Conservation (phyloP, 2,113 vertebrate species). For the Lamprotornis superbus region DNA sequence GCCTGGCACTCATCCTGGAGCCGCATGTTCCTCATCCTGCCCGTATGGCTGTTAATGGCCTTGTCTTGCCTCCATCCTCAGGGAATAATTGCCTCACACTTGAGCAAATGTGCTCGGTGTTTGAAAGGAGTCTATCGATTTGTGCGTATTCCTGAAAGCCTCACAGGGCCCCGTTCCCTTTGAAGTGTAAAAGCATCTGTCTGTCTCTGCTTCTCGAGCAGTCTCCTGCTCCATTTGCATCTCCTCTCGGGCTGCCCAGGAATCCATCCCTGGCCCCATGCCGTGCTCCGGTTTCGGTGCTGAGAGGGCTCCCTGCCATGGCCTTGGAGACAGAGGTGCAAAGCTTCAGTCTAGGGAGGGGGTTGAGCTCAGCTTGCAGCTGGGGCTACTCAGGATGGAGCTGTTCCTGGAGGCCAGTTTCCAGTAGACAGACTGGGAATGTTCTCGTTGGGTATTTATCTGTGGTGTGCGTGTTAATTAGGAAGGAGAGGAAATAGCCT, state of each 20-base stretch:
- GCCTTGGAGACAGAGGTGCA: neutral
- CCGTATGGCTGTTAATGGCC: slow-evolving; percentile 33
- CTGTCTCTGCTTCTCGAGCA: slow-evolving; percentile 6
- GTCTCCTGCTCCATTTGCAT: slow-evolving; percentile 12
- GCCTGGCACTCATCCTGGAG: neutral
- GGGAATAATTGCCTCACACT: slow-evolving; percentile 55
- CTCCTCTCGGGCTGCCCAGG: neutral
- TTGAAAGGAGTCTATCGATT: slow-evolving; percentile 56
- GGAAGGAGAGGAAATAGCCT: neutral
- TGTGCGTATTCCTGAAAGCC: neutral
- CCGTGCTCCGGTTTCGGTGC: neutral
- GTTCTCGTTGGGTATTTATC: accelerated
- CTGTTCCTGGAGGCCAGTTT: neutral
- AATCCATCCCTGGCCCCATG: neutral
- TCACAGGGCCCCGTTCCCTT: slow-evolving; percentile 9
- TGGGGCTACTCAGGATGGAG: neutral
- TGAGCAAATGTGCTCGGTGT: slow-evolving; percentile 54
- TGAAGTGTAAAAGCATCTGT: slow-evolving; percentile 58
- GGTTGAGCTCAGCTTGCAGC: neutral
- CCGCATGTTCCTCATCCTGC: neutral
- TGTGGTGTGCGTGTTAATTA: neutral
- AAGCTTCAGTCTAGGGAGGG: neutral
- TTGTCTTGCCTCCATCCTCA: slow-evolving; percentile 19
- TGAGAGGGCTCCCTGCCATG: neutral
- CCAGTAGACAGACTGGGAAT: neutral